A percentile compares a stretch with the other conserved stretches of the same genome.
phyloP scores from a whole-genome alignment of 2,113 vertebrate genomes.

The Psittacus erithacus region DNA sequence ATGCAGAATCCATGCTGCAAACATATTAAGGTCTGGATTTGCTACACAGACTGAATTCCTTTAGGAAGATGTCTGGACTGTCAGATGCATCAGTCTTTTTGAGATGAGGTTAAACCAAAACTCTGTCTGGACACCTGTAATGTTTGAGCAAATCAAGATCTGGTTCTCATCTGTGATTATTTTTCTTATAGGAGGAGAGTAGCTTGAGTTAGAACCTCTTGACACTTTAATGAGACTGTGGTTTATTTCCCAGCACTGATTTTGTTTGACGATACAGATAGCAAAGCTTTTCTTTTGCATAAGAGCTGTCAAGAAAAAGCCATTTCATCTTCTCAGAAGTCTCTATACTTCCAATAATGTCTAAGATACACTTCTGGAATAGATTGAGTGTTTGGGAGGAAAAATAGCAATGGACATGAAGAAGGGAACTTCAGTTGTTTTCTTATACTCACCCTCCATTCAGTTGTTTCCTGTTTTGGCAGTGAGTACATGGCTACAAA shows the following conservation, averaged over 20 bases:
- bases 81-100: not conserved
- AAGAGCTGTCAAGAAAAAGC: constrained; percentile 37
- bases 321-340: constrained; percentile 7
- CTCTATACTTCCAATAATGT: not conserved
- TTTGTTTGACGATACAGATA: constrained; percentile 45
- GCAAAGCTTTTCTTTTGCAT: constrained; percentile 27
- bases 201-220: constrained; percentile 25
- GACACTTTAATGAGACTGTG: constrained; percentile 38
- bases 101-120: not conserved
- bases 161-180: constrained; percentile 23
- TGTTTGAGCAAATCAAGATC: not conserved
- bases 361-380: not conserved
- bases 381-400: not conserved
- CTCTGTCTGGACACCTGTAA: not conserved
- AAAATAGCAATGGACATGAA: not conserved
- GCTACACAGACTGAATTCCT: not conserved
- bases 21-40: constrained; percentile 16
- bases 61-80: not conserved
- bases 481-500: constrained; percentile 7
- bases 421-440: constrained; percentile 37
- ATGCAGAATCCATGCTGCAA: not conserved
- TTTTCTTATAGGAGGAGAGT: constrained; percentile 17
- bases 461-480: constrained; percentile 66
- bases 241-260: constrained; percentile 59
- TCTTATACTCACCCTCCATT: not conserved